phyloP scores from a whole-genome alignment of 2,888 invertebrate species.

The Morpho helenor region DNA sequence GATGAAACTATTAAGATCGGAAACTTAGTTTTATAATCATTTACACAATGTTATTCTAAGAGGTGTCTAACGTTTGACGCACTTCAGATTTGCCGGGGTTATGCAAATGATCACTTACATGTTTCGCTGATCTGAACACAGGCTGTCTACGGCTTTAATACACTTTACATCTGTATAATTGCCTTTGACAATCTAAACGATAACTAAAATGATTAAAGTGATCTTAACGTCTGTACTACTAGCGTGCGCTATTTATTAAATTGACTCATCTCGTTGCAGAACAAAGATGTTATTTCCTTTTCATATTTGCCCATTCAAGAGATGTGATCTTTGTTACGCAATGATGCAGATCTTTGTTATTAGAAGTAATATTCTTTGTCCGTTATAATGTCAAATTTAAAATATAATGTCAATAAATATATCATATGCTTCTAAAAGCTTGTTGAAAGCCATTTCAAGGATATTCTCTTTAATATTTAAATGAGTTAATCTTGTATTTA shows the following conservation, averaged over 20 bases:
- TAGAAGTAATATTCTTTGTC: too few relatives aligned
- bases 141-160: slow-evolving; percentile 11
- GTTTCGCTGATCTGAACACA: slow-evolving; percentile 22
- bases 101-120: slow-evolving; percentile 29
- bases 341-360: too few relatives aligned
- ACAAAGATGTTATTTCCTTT: slow-evolving; percentile 3
- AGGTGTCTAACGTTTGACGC: slow-evolving; percentile 19
- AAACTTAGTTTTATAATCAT: slow-evolving; percentile 15
- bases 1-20: too few relatives aligned
- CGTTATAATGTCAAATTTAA: too few relatives aligned
- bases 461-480: too few relatives aligned
- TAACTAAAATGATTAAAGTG: slow-evolving; percentile 18
- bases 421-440: too few relatives aligned
- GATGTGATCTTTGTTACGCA: too few relatives aligned
- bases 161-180: slow-evolving; percentile 19
- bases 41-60: slow-evolving; percentile 18
- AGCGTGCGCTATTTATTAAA: slow-evolving; percentile 7
- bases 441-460: too few relatives aligned
- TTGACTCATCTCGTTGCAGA: slow-evolving; percentile 3
- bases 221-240: slow-evolving; percentile 9
- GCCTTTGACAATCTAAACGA: slow-evolving; percentile 12
- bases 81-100: slow-evolving; percentile 27
- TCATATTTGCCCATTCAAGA: neutral
- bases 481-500: too few relatives aligned
- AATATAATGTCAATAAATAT: too few relatives aligned